Conservation (phyloP, 2,113 vertebrate species). For the Willisornis vidua region DNA sequence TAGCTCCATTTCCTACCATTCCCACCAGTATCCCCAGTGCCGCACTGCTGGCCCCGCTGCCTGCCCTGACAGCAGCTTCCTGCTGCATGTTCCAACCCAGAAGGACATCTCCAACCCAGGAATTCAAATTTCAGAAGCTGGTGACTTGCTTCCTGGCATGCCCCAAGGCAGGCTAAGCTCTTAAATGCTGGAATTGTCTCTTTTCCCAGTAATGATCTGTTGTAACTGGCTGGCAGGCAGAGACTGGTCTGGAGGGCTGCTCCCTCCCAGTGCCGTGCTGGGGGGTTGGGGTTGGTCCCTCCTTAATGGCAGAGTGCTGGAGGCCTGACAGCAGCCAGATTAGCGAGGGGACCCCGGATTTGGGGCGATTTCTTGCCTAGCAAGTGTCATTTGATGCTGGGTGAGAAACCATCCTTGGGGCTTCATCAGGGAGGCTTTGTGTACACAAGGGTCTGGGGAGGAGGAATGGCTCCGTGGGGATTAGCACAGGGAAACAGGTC, state of each 20-base stretch:
- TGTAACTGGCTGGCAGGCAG: slow-evolving; percentile 57
- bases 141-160: slow-evolving; percentile 46
- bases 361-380: neutral
- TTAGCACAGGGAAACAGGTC: slow-evolving; percentile 36
- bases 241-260: slow-evolving; percentile 39
- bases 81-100: neutral
- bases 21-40: neutral
- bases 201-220: slow-evolving; percentile 42
- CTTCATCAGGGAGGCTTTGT: slow-evolving; percentile 29
- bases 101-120: neutral
- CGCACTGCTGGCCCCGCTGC: neutral
- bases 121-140: slow-evolving; percentile 2
- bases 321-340: slow-evolving; percentile 15
- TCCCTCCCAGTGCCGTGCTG: neutral
- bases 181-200: slow-evolving; percentile 30
- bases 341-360: neutral
- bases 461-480: slow-evolving; percentile 47
- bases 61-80: neutral
- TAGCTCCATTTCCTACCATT: neutral
- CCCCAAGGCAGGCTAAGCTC: slow-evolving; percentile 25
- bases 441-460: slow-evolving; percentile 22
- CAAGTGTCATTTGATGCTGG: slow-evolving; percentile 55
- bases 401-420: slow-evolving; percentile 41
- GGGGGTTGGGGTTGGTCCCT: slow-evolving; percentile 16
- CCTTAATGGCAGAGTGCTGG: slow-evolving; percentile 8